Evolutionary conservation across 2,113 vertebrate species (phyloP).

Genomic region (Aegotheles bennettii): DNA sequence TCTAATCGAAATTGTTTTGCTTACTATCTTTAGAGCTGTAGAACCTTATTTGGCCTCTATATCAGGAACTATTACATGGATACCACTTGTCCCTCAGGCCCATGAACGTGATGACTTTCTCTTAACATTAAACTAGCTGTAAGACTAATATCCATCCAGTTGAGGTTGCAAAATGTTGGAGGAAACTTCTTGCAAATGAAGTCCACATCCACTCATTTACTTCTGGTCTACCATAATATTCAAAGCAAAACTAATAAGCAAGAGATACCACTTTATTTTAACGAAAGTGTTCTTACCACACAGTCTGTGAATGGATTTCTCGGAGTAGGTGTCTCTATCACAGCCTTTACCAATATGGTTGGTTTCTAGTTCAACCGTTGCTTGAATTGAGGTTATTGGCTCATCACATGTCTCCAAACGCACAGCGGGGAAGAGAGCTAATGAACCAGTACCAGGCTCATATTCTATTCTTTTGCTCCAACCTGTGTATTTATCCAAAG

Average conservation of each 20-base stretch:
- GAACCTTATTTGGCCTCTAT: neutral
- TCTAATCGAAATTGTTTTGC: neutral
- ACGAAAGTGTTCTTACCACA: constrained; percentile 80
- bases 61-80: neutral
- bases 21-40: neutral
- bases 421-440: constrained; percentile 90
- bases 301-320: constrained; percentile 93
- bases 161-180: neutral
- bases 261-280: neutral
- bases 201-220: neutral
- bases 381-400: constrained; percentile 85
- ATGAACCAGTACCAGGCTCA: constrained; percentile 90
- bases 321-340: constrained; percentile 96
- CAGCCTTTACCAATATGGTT: constrained; percentile 97
- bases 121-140: neutral
- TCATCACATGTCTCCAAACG: constrained; percentile 92
- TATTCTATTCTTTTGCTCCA: constrained; percentile 95
- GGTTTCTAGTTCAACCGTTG: constrained; percentile 89
- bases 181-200: neutral
- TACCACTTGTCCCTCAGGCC: neutral
- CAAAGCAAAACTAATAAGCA: neutral
- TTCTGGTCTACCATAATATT: neutral
- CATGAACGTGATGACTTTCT: rapidly evolving
- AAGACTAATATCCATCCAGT: neutral
- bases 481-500: constrained; percentile 66